Percentiles rank a stretch among this genome's conserved stretches.
Evolutionary conservation across 2,888 invertebrate genomes (phyloP).

Genomic region (Eustalomyia histrio): DNA sequence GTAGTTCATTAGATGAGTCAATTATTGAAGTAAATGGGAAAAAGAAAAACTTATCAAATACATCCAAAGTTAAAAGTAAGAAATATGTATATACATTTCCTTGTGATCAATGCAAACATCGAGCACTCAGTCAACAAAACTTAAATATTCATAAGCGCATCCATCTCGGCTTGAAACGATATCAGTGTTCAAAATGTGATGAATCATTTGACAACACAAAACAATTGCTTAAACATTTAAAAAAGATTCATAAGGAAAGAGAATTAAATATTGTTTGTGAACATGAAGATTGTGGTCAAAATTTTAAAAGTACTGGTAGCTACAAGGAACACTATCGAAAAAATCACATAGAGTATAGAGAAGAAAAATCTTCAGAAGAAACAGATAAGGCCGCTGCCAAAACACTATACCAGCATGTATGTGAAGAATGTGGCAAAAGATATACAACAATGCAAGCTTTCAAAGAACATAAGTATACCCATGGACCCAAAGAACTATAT

Average conservation of each 20-base stretch:
- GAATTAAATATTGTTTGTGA: slow-evolving; percentile 65
- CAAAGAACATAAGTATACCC: slow-evolving; percentile 69
- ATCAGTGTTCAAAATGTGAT: slow-evolving; percentile 53
- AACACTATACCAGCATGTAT: slow-evolving; percentile 49
- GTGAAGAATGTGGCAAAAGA: slow-evolving; percentile 69
- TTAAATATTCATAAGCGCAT: slow-evolving; percentile 40
- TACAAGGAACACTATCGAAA: slow-evolving; percentile 66
- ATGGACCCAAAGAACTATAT: slow-evolving; percentile 66
- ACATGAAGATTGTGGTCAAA: slow-evolving; percentile 67
- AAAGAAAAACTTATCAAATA: too few species aligned
- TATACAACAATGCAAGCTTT: slow-evolving; percentile 50
- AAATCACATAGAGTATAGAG: slow-evolving; percentile 14
- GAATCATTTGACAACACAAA: slow-evolving; percentile 62
- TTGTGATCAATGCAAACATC: slow-evolving; percentile 58
- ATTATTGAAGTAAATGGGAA: too few species aligned
- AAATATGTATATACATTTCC: slow-evolving; percentile 64
- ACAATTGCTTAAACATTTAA: slow-evolving; percentile 64
- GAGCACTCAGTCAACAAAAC: slow-evolving; percentile 28
- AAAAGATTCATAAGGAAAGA: slow-evolving; percentile 63
- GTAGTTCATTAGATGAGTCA: too few species aligned
- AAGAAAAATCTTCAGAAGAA: neutral
- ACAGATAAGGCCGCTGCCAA: too few species aligned
- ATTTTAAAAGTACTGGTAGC: slow-evolving; percentile 53
- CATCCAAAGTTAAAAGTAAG: neutral
- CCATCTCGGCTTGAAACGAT: slow-evolving; percentile 36